Evolutionary conservation across 2,797 vertebrate genomes (phyloP).

Genomic region (Brachyalestes nurse): DNA sequence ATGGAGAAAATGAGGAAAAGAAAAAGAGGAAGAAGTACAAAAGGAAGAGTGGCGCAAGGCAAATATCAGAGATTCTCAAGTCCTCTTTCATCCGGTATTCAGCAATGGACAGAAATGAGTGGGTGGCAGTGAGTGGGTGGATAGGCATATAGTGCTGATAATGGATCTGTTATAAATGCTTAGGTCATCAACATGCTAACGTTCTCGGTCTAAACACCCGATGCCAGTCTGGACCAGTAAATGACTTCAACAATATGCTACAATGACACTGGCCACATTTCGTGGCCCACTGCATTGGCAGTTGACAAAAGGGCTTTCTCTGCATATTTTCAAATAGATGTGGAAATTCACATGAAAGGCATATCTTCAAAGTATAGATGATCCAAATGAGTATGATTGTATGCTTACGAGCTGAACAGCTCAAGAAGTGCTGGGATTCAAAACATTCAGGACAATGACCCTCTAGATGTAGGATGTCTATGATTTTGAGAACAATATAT

Average conservation of each 20-base stretch:
- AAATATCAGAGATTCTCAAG: constrained; percentile 13
- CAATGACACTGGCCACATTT: constrained; percentile 21
- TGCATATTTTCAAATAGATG: neutral
- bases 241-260: constrained; percentile 21
- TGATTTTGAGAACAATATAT: constrained; percentile 3
- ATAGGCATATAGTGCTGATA: constrained; percentile 34
- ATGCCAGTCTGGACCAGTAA: constrained; percentile 6
- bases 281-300: constrained; percentile 11
- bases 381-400: neutral
- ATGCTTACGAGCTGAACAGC: neutral
- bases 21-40: neutral
- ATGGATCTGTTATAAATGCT: constrained; percentile 50
- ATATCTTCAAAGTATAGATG: neutral
- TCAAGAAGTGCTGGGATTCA: neutral
- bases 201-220: constrained; percentile 14
- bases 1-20: neutral
- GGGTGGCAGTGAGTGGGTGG: constrained; percentile 41
- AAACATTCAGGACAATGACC: neutral
- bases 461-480: neutral
- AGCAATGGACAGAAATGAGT: constrained; percentile 32
- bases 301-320: neutral
- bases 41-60: constrained; percentile 2
- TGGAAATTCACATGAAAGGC: neutral
- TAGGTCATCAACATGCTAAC: constrained; percentile 41
- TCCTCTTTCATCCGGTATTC: constrained; percentile 31